Base-by-base conservation (phyloP, 2,797 vertebrate genomes). In the Diceros bicornis region DNA sequence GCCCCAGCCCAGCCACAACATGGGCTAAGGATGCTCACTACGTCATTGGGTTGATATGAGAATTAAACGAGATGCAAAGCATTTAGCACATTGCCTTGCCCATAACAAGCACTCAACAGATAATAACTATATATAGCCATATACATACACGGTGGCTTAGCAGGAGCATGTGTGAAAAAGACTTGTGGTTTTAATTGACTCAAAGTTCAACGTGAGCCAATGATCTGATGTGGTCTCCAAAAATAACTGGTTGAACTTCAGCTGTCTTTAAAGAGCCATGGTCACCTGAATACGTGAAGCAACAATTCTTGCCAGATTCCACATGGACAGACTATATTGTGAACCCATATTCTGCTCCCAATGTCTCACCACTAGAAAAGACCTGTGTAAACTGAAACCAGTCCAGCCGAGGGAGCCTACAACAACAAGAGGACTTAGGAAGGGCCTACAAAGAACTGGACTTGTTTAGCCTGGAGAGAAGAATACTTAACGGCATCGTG, bases 61-160 rank as follows among this genome's bases (percentile, higher is more conserved):
- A 25, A 89, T 88, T 93, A 93, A 89, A 83, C 79, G 78, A 97
- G 89, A 97, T 95, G 86, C 21, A 69, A 88, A 96, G 37, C 14
- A 91, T 95, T 98, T 97, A 95, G 78, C 95, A 97, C 95, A 75
- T 91, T 91, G 74, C 94, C 71, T 95, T 96, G 83, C 86, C 91
- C 94, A 71, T 93, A 91, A 94, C 34, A 94, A 97, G 93, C 68
- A 83, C 89, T 96, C 97, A 91, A 94, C 86, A 97, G 96, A 97
- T 95, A 97, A 91, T 82, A 96, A 94, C 96, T 97, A 97, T 95
- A 96, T 97, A 97, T 97, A 97, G 95, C 27, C n/a, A 12, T 10
- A 78, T 20, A 82, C 55, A 91, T 84, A 89, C 92, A 89, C 9
- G 0, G 87, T 91, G 68, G 92, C 95, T 96, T 97, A 97, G 88